Conservation (phyloP, 2,113 vertebrate genomes). For the Festucalex cinctus region DNA sequence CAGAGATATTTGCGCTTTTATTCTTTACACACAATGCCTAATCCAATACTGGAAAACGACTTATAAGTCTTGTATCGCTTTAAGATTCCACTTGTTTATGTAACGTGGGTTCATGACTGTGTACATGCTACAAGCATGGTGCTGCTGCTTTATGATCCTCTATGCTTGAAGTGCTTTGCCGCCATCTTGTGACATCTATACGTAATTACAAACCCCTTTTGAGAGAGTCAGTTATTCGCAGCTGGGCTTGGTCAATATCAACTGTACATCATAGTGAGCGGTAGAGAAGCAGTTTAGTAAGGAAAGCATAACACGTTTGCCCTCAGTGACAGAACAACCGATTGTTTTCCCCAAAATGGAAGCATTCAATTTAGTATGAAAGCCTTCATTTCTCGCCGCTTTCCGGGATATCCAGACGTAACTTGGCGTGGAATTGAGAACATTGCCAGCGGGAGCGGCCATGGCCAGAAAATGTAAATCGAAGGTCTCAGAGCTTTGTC, state of each 20-base stretch:
- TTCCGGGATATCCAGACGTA: constrained; percentile 30
- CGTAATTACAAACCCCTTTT: too few species aligned
- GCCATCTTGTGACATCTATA: too few species aligned
- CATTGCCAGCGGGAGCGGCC: constrained; percentile 24
- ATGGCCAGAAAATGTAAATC: constrained; percentile 50
- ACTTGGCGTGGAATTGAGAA: constrained; percentile 32
- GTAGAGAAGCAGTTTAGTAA: background rate
- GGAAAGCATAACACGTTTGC: background rate
- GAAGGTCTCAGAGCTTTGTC: constrained; percentile 37
- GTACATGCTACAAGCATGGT: too few species aligned
- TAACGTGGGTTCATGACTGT: too few species aligned
- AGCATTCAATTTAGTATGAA: constrained; percentile 37
- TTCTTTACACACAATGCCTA: too few species aligned
- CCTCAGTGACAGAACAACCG: background rate
- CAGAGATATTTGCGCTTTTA: too few species aligned
- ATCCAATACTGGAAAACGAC: too few species aligned
- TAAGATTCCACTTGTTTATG: too few species aligned
- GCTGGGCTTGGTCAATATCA: background rate
- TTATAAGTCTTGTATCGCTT: too few species aligned
- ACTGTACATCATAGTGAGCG: background rate
- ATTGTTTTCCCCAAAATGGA: constrained; percentile 18
- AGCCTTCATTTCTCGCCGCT: constrained; percentile 29
- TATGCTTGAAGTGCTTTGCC: too few species aligned
- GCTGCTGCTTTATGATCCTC: too few species aligned
- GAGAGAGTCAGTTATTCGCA: too few species aligned